These are phyloP conservation scores for Bubo scandiacus DNA, from an alignment of 2,113 vertebrate genomes.

Conservation along the genomic window DNA sequence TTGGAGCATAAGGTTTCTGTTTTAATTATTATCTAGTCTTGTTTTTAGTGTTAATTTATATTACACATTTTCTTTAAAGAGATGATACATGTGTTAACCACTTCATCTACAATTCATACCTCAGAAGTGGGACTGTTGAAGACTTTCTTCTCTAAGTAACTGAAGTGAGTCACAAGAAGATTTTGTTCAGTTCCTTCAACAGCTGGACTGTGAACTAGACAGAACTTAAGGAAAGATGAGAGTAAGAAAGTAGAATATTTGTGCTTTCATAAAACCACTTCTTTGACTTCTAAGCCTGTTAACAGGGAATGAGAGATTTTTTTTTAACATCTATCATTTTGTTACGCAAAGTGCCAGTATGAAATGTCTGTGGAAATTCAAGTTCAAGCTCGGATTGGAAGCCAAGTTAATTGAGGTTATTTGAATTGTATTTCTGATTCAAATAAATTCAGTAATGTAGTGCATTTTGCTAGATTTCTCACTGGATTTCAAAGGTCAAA, in stretches of 20 bases:
- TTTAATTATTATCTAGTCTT: not conserved
- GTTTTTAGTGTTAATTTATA: not conserved
- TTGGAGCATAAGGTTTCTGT: not conserved
- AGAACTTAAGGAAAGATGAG: not conserved
- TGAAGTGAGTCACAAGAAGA: not conserved
- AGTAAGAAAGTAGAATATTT: not conserved
- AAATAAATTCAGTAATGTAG: not conserved
- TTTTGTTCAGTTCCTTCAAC: not conserved
- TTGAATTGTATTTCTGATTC: not conserved
- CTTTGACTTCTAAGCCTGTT: not conserved
- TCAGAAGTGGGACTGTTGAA: not conserved
- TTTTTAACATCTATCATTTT: not conserved
- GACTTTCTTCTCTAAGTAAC: not conserved
- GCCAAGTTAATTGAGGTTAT: not conserved
- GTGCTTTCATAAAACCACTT: not conserved
- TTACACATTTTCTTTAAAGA: not conserved
- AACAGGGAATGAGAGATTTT: not conserved
- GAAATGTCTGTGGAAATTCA: not conserved
- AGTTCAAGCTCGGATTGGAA: not conserved
- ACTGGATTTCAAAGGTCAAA: not conserved
- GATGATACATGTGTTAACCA: not conserved
- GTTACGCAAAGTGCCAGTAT: not conserved
- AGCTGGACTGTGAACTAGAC: not conserved
- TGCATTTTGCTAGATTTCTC: not conserved
- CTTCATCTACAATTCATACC: not conserved